These are phyloP conservation scores for Naso thynnoides DNA, from an alignment of 2,797 vertebrate species.

Conservation along the genomic window DNA sequence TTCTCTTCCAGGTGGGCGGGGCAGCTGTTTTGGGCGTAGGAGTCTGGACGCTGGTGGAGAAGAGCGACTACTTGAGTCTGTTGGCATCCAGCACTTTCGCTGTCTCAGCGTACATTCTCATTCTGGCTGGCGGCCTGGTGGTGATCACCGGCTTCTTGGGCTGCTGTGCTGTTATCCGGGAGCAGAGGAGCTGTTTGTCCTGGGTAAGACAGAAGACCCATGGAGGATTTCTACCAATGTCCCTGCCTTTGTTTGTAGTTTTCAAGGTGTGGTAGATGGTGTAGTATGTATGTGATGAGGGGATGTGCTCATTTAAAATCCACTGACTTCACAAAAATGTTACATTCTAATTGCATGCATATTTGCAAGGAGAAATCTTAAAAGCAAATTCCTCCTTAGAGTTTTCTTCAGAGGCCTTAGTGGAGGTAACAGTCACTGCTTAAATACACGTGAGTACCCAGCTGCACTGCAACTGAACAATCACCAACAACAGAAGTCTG, in stretches of 20 bases:
- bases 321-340: neutral
- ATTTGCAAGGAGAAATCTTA: too few species aligned
- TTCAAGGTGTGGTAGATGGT: constrained; percentile 6
- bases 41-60: constrained; percentile 90
- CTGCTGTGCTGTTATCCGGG: constrained; percentile 87
- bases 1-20: constrained; percentile 84
- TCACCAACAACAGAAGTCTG: neutral
- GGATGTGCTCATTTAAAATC: neutral
- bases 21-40: constrained; percentile 88
- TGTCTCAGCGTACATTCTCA: constrained; percentile 88
- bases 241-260: constrained; percentile 1
- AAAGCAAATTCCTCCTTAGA: too few species aligned
- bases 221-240: neutral
- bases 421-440: too few species aligned
- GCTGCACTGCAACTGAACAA: neutral
- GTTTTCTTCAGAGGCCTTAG: too few species aligned
- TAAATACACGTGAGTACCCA: neutral
- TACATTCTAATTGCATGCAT: too few species aligned
- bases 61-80: constrained; percentile 89
- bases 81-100: constrained; percentile 90
- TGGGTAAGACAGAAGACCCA: constrained; percentile 72
- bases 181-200: constrained; percentile 88
- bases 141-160: constrained; percentile 91
- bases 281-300: neutral
- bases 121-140: constrained; percentile 88